These are phyloP conservation scores for Ochotona curzoniae DNA, from an alignment of 2,113 vertebrate species.

Conservation along the genomic window DNA sequence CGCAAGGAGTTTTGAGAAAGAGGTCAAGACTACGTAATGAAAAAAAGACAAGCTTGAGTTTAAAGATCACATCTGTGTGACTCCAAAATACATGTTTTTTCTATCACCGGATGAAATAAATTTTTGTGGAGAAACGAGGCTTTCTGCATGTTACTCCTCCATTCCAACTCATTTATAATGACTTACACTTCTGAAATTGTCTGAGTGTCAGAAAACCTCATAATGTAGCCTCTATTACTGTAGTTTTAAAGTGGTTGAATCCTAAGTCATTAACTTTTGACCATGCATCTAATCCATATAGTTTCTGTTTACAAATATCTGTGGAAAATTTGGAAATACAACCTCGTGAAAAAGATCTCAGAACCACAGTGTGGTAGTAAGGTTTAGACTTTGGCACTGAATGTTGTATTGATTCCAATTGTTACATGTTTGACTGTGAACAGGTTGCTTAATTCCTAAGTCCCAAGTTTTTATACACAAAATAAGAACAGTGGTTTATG, in stretches of 20 bases:
- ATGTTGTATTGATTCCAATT: background rate
- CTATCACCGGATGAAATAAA: background rate
- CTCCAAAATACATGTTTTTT: background rate
- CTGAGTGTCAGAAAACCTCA: background rate
- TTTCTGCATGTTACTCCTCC: background rate
- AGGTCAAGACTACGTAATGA: background rate
- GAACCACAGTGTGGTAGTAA: background rate
- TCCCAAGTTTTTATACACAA: background rate
- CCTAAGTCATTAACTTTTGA: constrained; percentile 15
- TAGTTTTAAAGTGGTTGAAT: background rate
- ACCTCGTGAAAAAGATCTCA: background rate
- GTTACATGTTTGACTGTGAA: background rate
- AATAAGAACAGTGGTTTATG: background rate
- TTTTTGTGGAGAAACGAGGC: background rate
- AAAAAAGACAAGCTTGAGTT: background rate
- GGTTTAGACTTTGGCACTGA: background rate
- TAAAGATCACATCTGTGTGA: too few relatives aligned
- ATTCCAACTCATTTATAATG: background rate
- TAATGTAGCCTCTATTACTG: background rate
- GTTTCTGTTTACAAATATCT: background rate
- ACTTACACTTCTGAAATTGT: constrained; percentile 19
- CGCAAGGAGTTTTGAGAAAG: background rate
- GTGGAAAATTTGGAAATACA: background rate
- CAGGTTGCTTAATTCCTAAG: background rate
- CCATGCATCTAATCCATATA: background rate